Base-by-base conservation (phyloP, 2,797 vertebrate species). In the Luscinia luscinia region DNA sequence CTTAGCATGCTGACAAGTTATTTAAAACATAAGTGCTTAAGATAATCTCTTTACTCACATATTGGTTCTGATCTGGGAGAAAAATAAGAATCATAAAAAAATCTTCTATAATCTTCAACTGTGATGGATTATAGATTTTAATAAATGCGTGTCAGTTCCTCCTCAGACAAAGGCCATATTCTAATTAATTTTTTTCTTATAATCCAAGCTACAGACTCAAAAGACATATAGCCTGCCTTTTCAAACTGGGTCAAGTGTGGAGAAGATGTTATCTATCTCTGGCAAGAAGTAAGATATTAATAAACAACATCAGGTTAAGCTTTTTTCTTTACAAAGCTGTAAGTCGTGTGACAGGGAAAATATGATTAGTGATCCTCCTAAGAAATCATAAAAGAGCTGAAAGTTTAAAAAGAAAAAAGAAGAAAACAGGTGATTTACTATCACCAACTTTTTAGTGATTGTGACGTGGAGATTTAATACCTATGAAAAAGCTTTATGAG, bases 21-120 rank as follows among this genome's bases (percentile, higher is more conserved):
- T 95, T 97, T 94, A 95, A 97, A 97, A 96, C 89, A 64, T 94
- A 97, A 96, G 84, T 97, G 94, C 95, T 96, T 96, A 93, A 68
- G 86, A 96, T 97, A 97, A 97, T 97, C 96, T 91, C 94, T 97
- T 97, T 97, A 97, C 91, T 96, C 91, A 91, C 93, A 94, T 96
- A 96, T 84, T 96, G 88, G 81, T 90, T 96, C 84, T 94, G 77
- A 89, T 67, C 68, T 94, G 67, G 58, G 72, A 87, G 64, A 87
- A 94, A 96, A 94, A 89, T 76, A 96, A 96, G 95, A 96, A 95
- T 93, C 83, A 89, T 84, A 90, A 95, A 91, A 87, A 95, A 89
- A 96, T 94, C 95, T 95, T 96, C 77, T 89, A 75, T 97, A 97
- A 97, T 96, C 95, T 97, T 97, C 77, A 93, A 94, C 89, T 24